Base-by-base conservation (phyloP, 2,797 vertebrate genomes). In the Capromys pilorides region DNA sequence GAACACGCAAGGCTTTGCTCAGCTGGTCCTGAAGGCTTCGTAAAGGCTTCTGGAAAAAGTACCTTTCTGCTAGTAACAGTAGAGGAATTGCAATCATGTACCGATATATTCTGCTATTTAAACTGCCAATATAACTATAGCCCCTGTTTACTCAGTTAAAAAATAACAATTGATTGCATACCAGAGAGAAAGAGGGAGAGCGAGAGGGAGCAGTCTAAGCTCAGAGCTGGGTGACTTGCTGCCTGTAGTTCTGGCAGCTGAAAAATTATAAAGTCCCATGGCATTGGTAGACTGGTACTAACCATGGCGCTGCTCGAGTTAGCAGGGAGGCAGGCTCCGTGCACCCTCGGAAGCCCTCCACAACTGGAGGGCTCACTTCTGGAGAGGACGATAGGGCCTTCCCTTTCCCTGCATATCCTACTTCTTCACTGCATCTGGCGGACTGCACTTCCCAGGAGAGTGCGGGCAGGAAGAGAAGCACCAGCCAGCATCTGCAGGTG, bases 361-460 rank as follows among this genome's bases (percentile, higher is more conserved):
- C 73, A 88, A 88, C 13, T 36, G 67, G 84, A 62, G n/a, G 28
- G 11, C 69, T 92, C 71, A 83, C 94, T 87, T 94, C 51, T 49
- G 51, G 11, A 41, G 36, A 22, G 36, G 21, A 8, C 67, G 10
- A 24, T 54, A 67, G 33, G 89, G 18, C 31, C n/a, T 16, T 62
- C 57, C 13, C 51, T 69, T 62, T 39, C 57, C 21, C 21, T 54
- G n/a, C 31, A 77, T 77, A 85, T 79, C 92, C 81, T 64, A 81
- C 12, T 64, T 82, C 82, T 41, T 85, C 77, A 77, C 21, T 91
- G 69, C 93, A 51, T 95, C 24, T 61, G 79, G 31, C 80, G 45
- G 3, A 71, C 71, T 92, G 95, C 51, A 86, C 75, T 96, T 84
- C 66, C 0, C 1, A 81, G 86, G 79, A 94, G 96, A 94, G 41